A percentile compares a stretch with the other conserved stretches of the same genome.
Conservation (phyloP, 2,888 invertebrate genomes). For the Scaptomyza cyrtandrae region DNA sequence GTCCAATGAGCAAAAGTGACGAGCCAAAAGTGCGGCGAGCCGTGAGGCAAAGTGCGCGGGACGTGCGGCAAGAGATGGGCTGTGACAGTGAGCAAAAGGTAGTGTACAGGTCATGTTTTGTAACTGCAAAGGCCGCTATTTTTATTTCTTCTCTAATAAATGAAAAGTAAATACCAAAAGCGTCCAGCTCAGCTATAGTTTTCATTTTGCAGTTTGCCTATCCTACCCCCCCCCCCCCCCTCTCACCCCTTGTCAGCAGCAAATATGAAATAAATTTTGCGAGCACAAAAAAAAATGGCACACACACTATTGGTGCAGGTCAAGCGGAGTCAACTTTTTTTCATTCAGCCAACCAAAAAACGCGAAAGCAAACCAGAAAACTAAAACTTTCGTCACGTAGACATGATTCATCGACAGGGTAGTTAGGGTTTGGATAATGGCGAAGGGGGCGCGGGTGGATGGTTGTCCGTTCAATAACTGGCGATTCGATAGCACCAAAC, state of each 20-base stretch:
- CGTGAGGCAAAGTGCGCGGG: background rate
- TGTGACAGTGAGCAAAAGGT: background rate
- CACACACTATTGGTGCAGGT: slow-evolving; percentile 44
- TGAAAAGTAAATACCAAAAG: slow-evolving; percentile 72
- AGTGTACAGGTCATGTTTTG: slow-evolving; percentile 12
- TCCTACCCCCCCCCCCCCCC: background rate
- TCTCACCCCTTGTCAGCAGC: slow-evolving; percentile 28
- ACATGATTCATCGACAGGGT: slow-evolving; percentile 54
- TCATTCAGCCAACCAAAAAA: slow-evolving; percentile 12
- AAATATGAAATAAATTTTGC: slow-evolving; percentile 68
- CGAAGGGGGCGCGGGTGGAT: background rate
- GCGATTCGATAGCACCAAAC: slow-evolving; percentile 51
- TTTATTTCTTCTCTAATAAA: slow-evolving; percentile 58
- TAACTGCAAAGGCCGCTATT: slow-evolving; percentile 54
- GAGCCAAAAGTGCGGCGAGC: slow-evolving; percentile 43
- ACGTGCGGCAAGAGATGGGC: background rate
- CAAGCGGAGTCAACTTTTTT: slow-evolving; percentile 51
- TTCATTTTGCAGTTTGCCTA: slow-evolving; percentile 9
- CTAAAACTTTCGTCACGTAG: slow-evolving; percentile 65
- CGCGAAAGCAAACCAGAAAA: slow-evolving; percentile 29
- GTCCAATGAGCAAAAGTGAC: slow-evolving; percentile 75
- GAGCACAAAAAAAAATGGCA: slow-evolving; percentile 14
- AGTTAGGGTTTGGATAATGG: slow-evolving; percentile 41
- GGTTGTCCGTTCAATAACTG: slow-evolving; percentile 52
- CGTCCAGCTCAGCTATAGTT: slow-evolving; percentile 28